These are phyloP conservation scores for Oxyscelio sp. DNA, from an alignment of 2,888 invertebrate species.

Conservation along the genomic window DNA sequence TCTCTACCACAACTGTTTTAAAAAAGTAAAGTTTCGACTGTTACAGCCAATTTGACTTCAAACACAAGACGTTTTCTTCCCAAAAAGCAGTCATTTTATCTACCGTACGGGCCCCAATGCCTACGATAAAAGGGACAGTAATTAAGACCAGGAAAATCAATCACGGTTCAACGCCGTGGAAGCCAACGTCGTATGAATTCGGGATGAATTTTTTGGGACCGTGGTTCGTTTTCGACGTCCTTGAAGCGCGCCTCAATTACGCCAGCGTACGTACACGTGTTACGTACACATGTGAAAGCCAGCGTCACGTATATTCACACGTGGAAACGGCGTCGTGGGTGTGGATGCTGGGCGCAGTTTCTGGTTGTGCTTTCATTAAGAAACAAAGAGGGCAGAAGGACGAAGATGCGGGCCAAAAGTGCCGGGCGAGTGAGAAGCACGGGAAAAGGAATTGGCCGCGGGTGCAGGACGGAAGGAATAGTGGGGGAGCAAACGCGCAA, in stretches of 20 bases:
- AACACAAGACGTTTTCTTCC: no score
- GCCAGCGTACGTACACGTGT: constrained; percentile 63
- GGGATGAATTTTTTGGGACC: constrained; percentile 46
- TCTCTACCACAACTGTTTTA: no score
- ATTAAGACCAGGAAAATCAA: no score
- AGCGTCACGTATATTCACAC: constrained; percentile 55
- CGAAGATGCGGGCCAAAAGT: constrained; percentile 59
- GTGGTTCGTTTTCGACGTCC: constrained; percentile 48
- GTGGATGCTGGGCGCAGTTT: constrained; percentile 63
- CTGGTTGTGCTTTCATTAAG: constrained; percentile 73
- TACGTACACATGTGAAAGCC: constrained; percentile 56
- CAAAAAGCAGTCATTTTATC: no score
- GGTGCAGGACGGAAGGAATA: constrained; percentile 40
- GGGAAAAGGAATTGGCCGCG: constrained; percentile 69
- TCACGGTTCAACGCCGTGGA: background rate
- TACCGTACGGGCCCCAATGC: no score
- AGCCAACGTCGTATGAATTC: background rate
- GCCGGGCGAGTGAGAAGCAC: constrained; percentile 61
- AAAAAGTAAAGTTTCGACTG: no score
- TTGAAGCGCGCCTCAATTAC: constrained; percentile 63
- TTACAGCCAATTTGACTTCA: no score
- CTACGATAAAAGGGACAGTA: no score
- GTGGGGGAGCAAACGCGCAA: constrained; percentile 81
- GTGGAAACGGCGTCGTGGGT: constrained; percentile 58
- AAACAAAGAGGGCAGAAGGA: constrained; percentile 71